Conservation (phyloP, 64 coral and sea anemone species). For the Stylophora pistillata region DNA sequence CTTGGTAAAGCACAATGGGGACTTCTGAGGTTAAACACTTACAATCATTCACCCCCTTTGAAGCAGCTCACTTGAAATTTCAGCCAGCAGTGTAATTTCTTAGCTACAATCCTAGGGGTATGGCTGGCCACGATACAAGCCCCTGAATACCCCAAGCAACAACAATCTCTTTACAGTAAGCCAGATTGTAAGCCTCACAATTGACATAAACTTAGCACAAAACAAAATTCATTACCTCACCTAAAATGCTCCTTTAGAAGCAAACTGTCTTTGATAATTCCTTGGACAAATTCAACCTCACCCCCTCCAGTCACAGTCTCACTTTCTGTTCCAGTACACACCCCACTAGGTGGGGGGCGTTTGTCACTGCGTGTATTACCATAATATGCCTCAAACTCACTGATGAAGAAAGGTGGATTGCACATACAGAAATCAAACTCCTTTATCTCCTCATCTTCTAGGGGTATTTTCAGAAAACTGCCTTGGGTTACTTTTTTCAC, state of each 20-base stretch:
- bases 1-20: too few species aligned
- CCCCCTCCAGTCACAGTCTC: slow-evolving; percentile 91
- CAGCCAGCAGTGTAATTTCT: too few species aligned
- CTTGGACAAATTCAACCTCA: slow-evolving; percentile 94
- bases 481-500: slow-evolving; percentile 70
- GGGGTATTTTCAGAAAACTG: slow-evolving; percentile 52
- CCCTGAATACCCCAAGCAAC: too few species aligned
- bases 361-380: slow-evolving; percentile 68
- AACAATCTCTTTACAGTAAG: too few species aligned
- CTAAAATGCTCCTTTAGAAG: slow-evolving; percentile 73
- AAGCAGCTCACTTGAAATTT: too few species aligned
- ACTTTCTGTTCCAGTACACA: slow-evolving; percentile 81
- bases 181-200: too few species aligned
- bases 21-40: too few species aligned
- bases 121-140: too few species aligned
- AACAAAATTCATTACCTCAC: slow-evolving; percentile 24
- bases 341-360: slow-evolving; percentile 73
- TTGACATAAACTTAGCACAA: neutral
- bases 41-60: too few species aligned
- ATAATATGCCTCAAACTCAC: slow-evolving; percentile 71
- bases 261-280: slow-evolving; percentile 91
- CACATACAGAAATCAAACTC: slow-evolving; percentile 93
- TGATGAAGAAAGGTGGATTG: slow-evolving; percentile 92
- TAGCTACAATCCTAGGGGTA: too few species aligned
- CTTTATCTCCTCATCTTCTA: slow-evolving; percentile 52